A percentile compares a stretch with the other conserved stretches of the same genome.
phyloP scores from a whole-genome alignment of 2,888 invertebrate species.

The Acleris literana region DNA sequence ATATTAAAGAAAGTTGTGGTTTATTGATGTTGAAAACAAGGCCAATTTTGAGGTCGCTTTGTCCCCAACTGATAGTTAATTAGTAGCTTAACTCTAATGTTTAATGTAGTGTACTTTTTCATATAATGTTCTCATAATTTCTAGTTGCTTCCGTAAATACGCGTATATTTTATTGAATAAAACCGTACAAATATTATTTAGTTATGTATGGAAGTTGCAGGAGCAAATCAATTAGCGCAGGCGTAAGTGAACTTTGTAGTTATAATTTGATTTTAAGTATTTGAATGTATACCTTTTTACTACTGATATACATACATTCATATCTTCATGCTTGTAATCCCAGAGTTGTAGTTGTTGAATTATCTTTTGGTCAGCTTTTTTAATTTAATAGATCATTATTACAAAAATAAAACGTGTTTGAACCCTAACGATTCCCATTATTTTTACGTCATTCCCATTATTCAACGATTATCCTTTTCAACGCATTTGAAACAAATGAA shows the following conservation, averaged over 20 bases:
- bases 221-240: neutral
- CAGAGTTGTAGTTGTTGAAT: too few relatives aligned
- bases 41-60: slow-evolving; percentile 8
- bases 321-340: too few relatives aligned
- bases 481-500: too few relatives aligned
- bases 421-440: too few relatives aligned
- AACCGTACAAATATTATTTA: neutral
- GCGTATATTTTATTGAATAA: neutral
- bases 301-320: too few relatives aligned
- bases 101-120: neutral
- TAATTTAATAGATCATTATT: too few relatives aligned
- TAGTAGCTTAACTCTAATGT: slow-evolving; percentile 3
- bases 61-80: slow-evolving; percentile 13
- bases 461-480: too few relatives aligned
- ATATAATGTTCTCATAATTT: neutral
- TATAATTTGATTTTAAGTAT: too few relatives aligned
- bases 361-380: too few relatives aligned
- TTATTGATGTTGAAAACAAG: neutral
- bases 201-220: neutral
- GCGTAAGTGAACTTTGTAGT: neutral
- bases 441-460: too few relatives aligned
- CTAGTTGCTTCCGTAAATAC: neutral
- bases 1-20: slow-evolving; percentile 7
- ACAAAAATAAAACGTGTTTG: too few relatives aligned
- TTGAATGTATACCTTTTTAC: too few relatives aligned